These are phyloP conservation scores for Ctenopoma multispine DNA, from an alignment of 2,797 vertebrate genomes.

Conservation along the genomic window DNA sequence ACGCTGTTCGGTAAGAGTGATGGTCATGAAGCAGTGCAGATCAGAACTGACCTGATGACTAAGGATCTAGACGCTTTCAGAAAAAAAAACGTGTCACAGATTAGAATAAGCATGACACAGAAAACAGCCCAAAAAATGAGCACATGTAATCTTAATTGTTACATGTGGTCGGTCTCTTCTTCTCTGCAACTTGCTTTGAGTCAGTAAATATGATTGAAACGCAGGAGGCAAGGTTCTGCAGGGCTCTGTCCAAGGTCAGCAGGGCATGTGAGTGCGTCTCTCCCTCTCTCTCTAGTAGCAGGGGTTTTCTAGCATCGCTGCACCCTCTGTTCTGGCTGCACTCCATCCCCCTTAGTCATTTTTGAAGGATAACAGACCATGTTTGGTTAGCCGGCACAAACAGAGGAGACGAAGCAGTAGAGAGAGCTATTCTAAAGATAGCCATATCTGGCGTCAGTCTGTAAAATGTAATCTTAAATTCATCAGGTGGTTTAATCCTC, in stretches of 20 bases:
- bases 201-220: conserved; percentile 19
- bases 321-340: conserved; percentile 32
- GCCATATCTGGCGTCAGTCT: conserved; percentile 20
- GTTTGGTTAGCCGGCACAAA: conserved; percentile 65
- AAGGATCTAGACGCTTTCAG: conserved; percentile 27
- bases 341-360: conserved; percentile 29
- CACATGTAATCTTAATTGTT: not conserved
- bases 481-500: conserved; percentile 24
- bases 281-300: conserved; percentile 19
- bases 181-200: not conserved
- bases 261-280: conserved; percentile 16
- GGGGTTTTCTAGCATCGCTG: conserved; percentile 44
- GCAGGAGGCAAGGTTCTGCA: conserved; percentile 19
- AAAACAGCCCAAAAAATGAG: conserved; percentile 8
- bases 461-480: conserved; percentile 2
- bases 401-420: conserved; percentile 20
- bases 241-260: conserved; percentile 56
- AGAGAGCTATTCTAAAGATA: conserved; percentile 34
- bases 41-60: conserved; percentile 52
- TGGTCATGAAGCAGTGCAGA: conserved; percentile 60
- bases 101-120: conserved; percentile 18
- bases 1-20: conserved; percentile 6
- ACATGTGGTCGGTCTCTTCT: not conserved
- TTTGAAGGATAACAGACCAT: conserved; percentile 66
- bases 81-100: conserved; percentile 29